Conservation (phyloP, 53 echinoderm and acorn worm species). For the Apostichopus leukothele region DNA sequence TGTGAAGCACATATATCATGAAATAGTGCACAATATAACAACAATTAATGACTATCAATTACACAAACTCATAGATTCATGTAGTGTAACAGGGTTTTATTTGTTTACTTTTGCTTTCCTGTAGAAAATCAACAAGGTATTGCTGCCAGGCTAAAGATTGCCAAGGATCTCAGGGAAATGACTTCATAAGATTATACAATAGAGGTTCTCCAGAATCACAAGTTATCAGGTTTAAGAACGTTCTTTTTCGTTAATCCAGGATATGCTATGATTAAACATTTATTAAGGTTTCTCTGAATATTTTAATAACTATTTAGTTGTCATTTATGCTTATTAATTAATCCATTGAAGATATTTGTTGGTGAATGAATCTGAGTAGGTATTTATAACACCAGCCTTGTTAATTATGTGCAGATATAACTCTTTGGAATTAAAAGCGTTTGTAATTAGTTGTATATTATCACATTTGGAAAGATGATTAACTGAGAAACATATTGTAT, state of each 20-base stretch:
- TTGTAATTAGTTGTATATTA: too few species aligned
- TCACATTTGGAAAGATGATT: too few species aligned
- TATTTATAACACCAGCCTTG: too few species aligned
- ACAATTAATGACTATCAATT: background rate
- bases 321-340: background rate
- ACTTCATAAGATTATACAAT: conserved; percentile 68
- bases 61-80: background rate
- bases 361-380: too few species aligned
- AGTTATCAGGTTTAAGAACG: conserved; percentile 62
- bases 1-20: background rate
- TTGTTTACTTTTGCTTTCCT: background rate
- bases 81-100: background rate
- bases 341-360: too few species aligned
- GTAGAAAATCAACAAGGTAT: conserved; percentile 65
- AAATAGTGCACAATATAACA: background rate
- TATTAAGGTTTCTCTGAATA: background rate
- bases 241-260: too few species aligned
- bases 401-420: too few species aligned
- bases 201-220: conserved; percentile 68
- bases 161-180: conserved; percentile 65
- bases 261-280: too few species aligned
- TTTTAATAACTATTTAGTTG: background rate
- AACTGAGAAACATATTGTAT: too few species aligned
- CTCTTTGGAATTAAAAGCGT: too few species aligned
- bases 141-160: conserved; percentile 58